phyloP scores from a whole-genome alignment of 2,113 vertebrate species.

The Raja brachyura region DNA sequence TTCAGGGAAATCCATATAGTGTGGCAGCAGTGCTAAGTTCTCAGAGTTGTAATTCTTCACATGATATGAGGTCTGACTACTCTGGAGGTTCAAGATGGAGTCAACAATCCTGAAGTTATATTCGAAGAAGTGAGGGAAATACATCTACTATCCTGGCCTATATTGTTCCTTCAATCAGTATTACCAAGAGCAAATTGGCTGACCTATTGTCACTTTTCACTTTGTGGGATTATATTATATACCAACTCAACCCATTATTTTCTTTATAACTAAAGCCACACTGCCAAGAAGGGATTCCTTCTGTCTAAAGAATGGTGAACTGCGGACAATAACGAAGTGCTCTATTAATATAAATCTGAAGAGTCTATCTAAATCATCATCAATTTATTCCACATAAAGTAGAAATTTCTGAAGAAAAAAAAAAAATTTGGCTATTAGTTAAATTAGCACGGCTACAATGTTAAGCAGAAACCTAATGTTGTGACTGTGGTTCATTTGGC shows the following conservation, averaged over 20 bases:
- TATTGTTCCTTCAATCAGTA: not conserved
- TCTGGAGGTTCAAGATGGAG: not conserved
- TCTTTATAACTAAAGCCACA: not conserved
- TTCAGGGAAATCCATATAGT: not conserved
- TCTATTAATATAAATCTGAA: not conserved
- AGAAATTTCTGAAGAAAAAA: not conserved
- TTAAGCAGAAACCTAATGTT: not conserved
- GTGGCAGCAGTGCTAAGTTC: not conserved
- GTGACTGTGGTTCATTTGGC: not conserved
- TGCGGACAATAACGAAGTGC: not conserved
- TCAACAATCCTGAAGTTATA: not conserved
- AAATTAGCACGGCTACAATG: not conserved
- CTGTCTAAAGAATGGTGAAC: not conserved
- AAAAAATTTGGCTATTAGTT: not conserved
- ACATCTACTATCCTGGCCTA: not conserved
- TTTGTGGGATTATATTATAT: not conserved
- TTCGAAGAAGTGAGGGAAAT: not conserved
- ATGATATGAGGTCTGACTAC: not conserved
- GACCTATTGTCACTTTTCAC: not conserved
- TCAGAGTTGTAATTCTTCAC: not conserved
- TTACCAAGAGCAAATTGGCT: not conserved
- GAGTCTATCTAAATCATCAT: not conserved
- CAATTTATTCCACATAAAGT: not conserved
- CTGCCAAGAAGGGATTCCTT: not conserved
- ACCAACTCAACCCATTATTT: not conserved